These are phyloP conservation scores for Sebastes itinus DNA, from an alignment of 2,797 vertebrate genomes.

Conservation along the genomic window DNA sequence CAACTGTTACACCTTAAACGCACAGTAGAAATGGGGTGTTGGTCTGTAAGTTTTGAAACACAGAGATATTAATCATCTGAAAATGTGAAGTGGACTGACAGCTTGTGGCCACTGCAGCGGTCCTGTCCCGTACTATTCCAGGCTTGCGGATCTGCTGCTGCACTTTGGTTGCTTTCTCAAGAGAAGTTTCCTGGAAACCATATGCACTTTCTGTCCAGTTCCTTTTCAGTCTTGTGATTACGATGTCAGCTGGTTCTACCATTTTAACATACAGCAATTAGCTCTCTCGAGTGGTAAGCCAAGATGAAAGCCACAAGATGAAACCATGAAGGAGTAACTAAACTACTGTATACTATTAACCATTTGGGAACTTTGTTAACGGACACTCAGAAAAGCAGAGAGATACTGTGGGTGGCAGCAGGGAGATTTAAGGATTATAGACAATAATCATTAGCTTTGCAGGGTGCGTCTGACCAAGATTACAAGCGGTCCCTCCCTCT, in stretches of 20 bases:
- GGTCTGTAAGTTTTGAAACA: not conserved
- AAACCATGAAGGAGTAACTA: not conserved
- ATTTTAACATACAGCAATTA: slow-evolving; percentile 27
- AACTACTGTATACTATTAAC: not conserved
- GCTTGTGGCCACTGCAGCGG: slow-evolving; percentile 7
- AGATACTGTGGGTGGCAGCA: slow-evolving; percentile 3
- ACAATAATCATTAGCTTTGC: slow-evolving; percentile 52
- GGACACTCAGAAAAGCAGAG: not conserved
- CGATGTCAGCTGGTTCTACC: slow-evolving; percentile 9
- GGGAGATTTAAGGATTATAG: slow-evolving; percentile 26
- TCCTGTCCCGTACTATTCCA: slow-evolving; percentile 7
- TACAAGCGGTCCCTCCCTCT: not conserved
- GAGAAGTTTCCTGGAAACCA: slow-evolving; percentile 29
- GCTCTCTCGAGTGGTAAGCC: not conserved
- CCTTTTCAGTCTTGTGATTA: slow-evolving; percentile 13
- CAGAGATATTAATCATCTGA: slow-evolving; percentile 13
- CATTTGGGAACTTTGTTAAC: not conserved
- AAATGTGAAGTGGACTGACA: not conserved
- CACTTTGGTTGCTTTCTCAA: not conserved
- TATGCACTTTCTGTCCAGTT: slow-evolving; percentile 8
- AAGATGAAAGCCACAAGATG: not conserved
- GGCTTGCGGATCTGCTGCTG: slow-evolving; percentile 4
- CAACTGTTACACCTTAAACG: not conserved
- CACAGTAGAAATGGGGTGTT: not conserved
- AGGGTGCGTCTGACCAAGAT: slow-evolving; percentile 49